A percentile compares a stretch with the other conserved stretches of the same genome.
These are phyloP conservation scores for Sphaeridia pumilis DNA, from an alignment of 2,888 invertebrate species.

Conservation along the genomic window DNA sequence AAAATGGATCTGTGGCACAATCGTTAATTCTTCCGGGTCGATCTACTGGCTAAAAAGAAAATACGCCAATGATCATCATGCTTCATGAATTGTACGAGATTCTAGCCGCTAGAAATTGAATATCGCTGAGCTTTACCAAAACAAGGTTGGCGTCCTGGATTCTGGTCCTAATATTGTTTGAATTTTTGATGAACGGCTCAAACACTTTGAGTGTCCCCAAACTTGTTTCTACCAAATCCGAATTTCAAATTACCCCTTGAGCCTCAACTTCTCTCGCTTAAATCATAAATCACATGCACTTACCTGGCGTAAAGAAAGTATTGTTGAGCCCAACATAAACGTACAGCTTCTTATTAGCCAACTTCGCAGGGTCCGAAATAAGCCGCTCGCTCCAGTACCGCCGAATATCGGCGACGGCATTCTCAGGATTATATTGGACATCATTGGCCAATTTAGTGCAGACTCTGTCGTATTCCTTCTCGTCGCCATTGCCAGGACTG, in stretches of 20 bases:
- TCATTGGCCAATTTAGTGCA: constrained; percentile 24
- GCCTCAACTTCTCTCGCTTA: background rate
- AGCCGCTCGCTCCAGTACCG: constrained; percentile 22
- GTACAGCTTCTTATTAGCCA: constrained; percentile 29
- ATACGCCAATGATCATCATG: too few species aligned
- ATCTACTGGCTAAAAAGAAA: background rate
- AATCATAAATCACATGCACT: background rate
- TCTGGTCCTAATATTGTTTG: constrained; percentile 8
- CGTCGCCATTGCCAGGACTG: constrained; percentile 24
- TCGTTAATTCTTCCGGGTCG: too few species aligned
- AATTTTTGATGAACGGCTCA: constrained; percentile 19
- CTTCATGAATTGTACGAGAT: too few species aligned
- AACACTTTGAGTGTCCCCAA: constrained; percentile 18
- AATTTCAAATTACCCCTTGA: background rate
- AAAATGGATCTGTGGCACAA: constrained; percentile 17
- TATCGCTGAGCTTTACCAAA: too few species aligned
- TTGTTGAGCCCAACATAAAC: constrained; percentile 30
- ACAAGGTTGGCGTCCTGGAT: constrained; percentile 17
- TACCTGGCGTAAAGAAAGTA: constrained; percentile 28
- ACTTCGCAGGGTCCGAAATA: constrained; percentile 29
- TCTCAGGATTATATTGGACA: constrained; percentile 20
- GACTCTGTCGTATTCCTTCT: constrained; percentile 29
- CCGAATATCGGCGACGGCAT: constrained; percentile 25
- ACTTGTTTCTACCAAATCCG: constrained; percentile 19
- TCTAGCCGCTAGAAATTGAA: too few species aligned